Conservation (phyloP, 2,888 invertebrate genomes). For the Dicroscelio sp. region DNA sequence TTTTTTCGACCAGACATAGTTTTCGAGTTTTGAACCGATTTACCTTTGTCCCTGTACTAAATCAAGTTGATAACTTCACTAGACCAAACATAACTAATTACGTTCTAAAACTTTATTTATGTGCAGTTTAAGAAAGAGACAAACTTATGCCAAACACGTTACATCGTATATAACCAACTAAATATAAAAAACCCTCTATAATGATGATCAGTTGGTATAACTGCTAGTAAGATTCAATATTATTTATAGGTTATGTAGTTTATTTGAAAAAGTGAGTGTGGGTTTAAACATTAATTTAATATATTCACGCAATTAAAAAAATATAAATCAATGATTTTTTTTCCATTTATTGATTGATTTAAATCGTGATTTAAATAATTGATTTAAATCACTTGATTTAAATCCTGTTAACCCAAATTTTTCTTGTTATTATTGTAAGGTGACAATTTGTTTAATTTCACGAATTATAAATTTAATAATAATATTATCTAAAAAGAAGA, state of each 20-base stretch:
- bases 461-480: too few species aligned
- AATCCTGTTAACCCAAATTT: not conserved
- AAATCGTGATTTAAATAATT: too few species aligned
- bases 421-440: too few species aligned
- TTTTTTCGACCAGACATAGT: conserved; percentile 33
- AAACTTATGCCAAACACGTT: conserved; percentile 7
- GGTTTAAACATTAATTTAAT: not conserved
- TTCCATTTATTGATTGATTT: not conserved
- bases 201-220: not conserved
- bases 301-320: too few species aligned
- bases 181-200: not conserved
- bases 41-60: not conserved
- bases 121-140: not conserved
- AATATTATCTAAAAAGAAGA: too few species aligned
- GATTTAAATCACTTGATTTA: too few species aligned
- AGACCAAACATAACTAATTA: not conserved
- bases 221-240: not conserved
- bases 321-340: not conserved
- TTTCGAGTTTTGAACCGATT: not conserved
- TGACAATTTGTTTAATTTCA: too few species aligned
- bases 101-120: not conserved
- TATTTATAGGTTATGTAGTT: not conserved
- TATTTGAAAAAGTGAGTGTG: not conserved
- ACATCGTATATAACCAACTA: not conserved
- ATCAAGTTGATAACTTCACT: not conserved